Base-by-base conservation (phyloP, 2,113 vertebrate species). In the Porphyrio hochstetteri region DNA sequence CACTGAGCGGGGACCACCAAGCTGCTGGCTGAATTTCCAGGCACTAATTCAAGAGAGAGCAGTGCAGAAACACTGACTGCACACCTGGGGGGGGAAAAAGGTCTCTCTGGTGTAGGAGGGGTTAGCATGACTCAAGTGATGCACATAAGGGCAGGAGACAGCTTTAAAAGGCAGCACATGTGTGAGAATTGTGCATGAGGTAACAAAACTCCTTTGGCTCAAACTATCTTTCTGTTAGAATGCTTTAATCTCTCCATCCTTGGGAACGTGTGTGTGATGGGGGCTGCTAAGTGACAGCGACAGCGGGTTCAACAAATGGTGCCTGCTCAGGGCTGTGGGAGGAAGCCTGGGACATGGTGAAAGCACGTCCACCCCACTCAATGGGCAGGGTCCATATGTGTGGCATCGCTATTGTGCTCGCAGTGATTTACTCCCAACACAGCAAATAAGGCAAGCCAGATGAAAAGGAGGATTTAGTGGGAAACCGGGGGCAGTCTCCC, bases 211-310 rank as follows among this genome's bases (percentile, higher is more conserved):
- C 36, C 64, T 52, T 23, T 53, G 60, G 31, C 40, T 19, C 14
- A n/a, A 56, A 29, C 60, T 48, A 24, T 8, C 56, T 17, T 19
- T 78, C 18, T 53, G 65, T 72, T 31, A 46, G 86, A 9, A 46
- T 1, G 7, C 53, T 25, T 13, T 18, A 28, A 36, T 2, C 63
- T 60, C 61, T 68, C 65, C 7, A 4, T 71, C 13, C 18, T 70
- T 21, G 24, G 77, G 33, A 55, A 71, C 65, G 90, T 69, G 77
- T 64, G 59, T 88, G 77, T 20, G 52, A 81, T 56, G 80, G 53
- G 52, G 91, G 98, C 98, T 98, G 98, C 98, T 96, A 97, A 92
- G 98, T 93, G 96, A 95, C 86, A 84, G 90, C 86, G 87, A 85
- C 87, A 85, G 96, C 81, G 83, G 84, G 95, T 90, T 94, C 88